Conservation (phyloP, 1,140 invertebrate species). For the Cotesia chilonis region DNA sequence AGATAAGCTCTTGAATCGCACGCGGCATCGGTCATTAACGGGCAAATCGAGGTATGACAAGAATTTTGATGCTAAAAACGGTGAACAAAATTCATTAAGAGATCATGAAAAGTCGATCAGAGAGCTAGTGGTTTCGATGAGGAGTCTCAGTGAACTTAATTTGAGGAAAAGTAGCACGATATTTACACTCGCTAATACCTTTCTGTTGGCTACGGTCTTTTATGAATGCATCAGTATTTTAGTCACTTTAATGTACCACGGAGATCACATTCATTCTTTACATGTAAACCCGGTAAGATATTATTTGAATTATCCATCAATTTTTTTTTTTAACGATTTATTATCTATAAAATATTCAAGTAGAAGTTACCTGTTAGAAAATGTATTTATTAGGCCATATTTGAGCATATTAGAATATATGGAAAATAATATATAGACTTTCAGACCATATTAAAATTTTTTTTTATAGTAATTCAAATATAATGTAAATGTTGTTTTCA, state of each 20-base stretch:
- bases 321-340: neutral
- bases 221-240: slow-evolving; percentile 46
- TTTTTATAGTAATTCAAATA: too few relatives aligned
- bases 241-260: slow-evolving; percentile 39
- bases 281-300: slow-evolving; percentile 2
- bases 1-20: too few relatives aligned
- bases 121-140: slow-evolving; percentile 38
- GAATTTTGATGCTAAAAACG: neutral
- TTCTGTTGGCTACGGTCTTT: slow-evolving; percentile 47
- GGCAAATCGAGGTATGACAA: neutral
- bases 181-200: slow-evolving; percentile 44
- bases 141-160: slow-evolving; percentile 29
- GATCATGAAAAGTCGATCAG: neutral
- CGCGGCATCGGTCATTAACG: too few relatives aligned
- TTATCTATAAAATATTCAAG: too few relatives aligned
- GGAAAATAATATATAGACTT: too few relatives aligned
- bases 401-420: too few relatives aligned
- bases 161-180: slow-evolving; percentile 34
- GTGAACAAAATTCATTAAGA: neutral
- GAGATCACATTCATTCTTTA: slow-evolving; percentile 7
- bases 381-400: too few relatives aligned
- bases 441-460: too few relatives aligned
- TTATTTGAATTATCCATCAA: neutral
- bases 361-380: too few relatives aligned
- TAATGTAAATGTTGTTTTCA: too few relatives aligned